phyloP scores from a whole-genome alignment of 1,140 invertebrate species.

The Phocides pigmalion region DNA sequence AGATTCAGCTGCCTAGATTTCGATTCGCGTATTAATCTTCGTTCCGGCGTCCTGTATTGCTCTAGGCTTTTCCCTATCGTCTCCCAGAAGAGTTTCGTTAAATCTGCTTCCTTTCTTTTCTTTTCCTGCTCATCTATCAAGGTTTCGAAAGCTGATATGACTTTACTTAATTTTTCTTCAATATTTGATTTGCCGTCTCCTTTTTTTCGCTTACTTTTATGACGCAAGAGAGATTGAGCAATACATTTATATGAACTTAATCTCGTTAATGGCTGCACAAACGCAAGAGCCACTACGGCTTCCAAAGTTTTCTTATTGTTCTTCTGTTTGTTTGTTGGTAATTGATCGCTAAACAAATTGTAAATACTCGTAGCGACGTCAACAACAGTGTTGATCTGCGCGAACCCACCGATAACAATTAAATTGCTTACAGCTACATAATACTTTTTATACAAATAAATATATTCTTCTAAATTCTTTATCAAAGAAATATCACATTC shows the following conservation, averaged over 20 bases:
- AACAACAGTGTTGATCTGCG: conserved; percentile 86
- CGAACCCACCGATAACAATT: conserved; percentile 89
- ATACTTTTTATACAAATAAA: conserved; percentile 89
- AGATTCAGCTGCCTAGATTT: conserved; percentile 88
- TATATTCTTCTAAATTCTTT: conserved; percentile 88
- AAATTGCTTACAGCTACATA: conserved; percentile 90
- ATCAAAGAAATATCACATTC: conserved; percentile 88
- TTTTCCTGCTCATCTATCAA: conserved; percentile 86
- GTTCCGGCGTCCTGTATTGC: conserved; percentile 86
- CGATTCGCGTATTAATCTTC: conserved; percentile 91
- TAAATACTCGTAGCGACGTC: conserved; percentile 85
- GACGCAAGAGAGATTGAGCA: conserved; percentile 74
- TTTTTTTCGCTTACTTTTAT: conserved; percentile 71
- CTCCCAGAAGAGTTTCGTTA: conserved; percentile 91
- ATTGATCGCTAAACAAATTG: conserved; percentile 85
- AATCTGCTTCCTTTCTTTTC: conserved; percentile 87
- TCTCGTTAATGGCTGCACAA: conserved; percentile 85
- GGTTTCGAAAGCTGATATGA: conserved; percentile 85
- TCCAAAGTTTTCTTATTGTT: conserved; percentile 85
- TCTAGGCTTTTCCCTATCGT: conserved; percentile 87
- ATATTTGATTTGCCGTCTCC: conserved; percentile 62
- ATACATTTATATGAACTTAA: conserved; percentile 85
- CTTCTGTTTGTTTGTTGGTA: conserved; percentile 82
- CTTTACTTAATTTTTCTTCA: conserved; percentile 77
- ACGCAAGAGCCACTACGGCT: conserved; percentile 83